These are phyloP conservation scores for Spisula solida DNA, from an alignment of 2,888 invertebrate genomes.

Conservation along the genomic window DNA sequence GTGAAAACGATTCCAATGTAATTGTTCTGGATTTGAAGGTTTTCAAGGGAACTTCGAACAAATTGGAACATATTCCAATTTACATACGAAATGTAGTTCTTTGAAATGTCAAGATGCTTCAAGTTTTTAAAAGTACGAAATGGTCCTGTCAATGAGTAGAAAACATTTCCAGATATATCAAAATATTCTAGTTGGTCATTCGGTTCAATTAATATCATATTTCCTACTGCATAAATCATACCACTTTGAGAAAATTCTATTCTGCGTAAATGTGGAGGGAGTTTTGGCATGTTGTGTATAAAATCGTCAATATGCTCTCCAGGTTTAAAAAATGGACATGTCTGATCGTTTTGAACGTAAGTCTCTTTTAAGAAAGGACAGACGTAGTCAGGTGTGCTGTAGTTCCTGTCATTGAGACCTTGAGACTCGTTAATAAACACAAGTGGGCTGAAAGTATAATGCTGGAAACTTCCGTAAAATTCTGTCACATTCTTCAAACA, in stretches of 20 bases:
- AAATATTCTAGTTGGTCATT: not conserved
- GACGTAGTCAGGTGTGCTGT: not conserved
- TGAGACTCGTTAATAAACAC: conserved; percentile 10
- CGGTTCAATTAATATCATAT: not conserved
- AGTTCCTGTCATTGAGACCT: not conserved
- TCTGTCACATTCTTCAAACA: conserved; percentile 27
- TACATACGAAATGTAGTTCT: conserved; percentile 34
- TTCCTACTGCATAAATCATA: not conserved
- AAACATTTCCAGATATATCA: conserved; percentile 47
- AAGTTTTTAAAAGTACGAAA: conserved; percentile 1
- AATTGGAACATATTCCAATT: conserved; percentile 32
- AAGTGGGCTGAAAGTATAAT: not conserved
- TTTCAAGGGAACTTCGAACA: not conserved
- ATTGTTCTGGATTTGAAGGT: conserved; percentile 16
- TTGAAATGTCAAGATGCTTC: conserved; percentile 29
- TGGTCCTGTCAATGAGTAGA: conserved; percentile 36
- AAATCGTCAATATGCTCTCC: not conserved
- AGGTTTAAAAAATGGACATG: conserved; percentile 4
- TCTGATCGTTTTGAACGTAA: not conserved
- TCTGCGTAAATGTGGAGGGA: conserved; percentile 19
- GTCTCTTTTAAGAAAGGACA: conserved; percentile 28
- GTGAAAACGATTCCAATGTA: not conserved
- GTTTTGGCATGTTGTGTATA: not conserved
- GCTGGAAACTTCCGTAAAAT: not conserved
- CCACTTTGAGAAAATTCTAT: not conserved